Percentiles rank a stretch among this genome's conserved stretches.
These are phyloP conservation scores for Odocoileus virginianus DNA, from an alignment of 2,113 vertebrate genomes.

Conservation along the genomic window DNA sequence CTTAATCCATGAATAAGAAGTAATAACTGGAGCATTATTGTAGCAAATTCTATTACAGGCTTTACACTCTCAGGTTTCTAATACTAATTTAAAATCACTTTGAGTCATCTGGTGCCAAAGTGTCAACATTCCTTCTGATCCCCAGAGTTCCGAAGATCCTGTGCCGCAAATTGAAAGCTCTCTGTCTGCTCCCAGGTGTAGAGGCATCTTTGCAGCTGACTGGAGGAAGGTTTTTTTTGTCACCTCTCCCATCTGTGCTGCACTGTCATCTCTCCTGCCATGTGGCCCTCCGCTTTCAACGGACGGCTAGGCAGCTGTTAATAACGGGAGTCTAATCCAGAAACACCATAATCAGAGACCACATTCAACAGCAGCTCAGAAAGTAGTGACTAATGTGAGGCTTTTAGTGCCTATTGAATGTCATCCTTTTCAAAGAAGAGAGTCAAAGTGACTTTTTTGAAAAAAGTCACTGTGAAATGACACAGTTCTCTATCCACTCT, in stretches of 20 bases:
- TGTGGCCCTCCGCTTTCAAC: background rate
- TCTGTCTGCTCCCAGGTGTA: background rate
- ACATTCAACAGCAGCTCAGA: background rate
- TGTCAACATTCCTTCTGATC: background rate
- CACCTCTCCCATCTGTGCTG: background rate
- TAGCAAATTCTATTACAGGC: background rate
- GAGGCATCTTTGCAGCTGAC: background rate
- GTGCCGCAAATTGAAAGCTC: background rate
- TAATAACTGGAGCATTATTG: background rate
- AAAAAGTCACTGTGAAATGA: slow-evolving; percentile 12
- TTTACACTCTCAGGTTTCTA: background rate
- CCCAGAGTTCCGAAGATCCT: background rate
- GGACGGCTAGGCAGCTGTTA: background rate
- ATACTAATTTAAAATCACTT: background rate
- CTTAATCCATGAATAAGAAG: background rate
- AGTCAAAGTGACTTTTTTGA: slow-evolving; percentile 12
- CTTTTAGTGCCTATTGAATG: slow-evolving; percentile 12
- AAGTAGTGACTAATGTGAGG: background rate
- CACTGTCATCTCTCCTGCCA: background rate
- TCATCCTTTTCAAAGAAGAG: background rate
- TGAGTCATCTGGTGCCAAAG: background rate
- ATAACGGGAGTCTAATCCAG: background rate
- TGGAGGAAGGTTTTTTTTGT: background rate
- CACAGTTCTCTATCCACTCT: background rate
- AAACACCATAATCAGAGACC: background rate